These are phyloP conservation scores for Argyrosomus regius DNA, from an alignment of 2,797 vertebrate genomes.

Conservation along the genomic window DNA sequence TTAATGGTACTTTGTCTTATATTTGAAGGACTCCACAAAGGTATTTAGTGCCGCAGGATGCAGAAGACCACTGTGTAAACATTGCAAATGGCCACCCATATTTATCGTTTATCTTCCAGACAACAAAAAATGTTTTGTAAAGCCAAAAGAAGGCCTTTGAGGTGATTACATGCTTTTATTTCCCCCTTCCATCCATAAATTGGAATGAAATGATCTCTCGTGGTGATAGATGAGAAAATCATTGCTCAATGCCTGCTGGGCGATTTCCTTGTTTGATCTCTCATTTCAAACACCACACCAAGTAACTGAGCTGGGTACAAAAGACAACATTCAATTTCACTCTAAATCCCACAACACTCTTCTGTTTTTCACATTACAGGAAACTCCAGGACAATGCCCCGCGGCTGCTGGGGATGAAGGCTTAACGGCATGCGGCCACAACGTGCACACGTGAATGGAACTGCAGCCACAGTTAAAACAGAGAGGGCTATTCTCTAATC, in stretches of 20 bases:
- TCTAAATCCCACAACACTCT: conserved; percentile 66
- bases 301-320: conserved; percentile 54
- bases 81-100: conserved; percentile 50
- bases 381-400: conserved; percentile 56
- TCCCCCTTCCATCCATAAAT: conserved; percentile 75
- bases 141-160: conserved; percentile 60
- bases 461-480: conserved; percentile 42
- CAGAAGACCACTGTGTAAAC: conserved; percentile 45
- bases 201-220: conserved; percentile 78
- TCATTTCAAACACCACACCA: conserved; percentile 57
- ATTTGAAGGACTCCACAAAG: conserved; percentile 22
- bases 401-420: conserved; percentile 49
- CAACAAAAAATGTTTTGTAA: conserved; percentile 45
- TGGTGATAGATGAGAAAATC: conserved; percentile 77
- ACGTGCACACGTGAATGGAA: conserved; percentile 57
- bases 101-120: conserved; percentile 67
- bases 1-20: not conserved
- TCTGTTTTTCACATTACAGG: conserved; percentile 51
- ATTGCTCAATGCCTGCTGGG: conserved; percentile 67
- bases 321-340: conserved; percentile 73
- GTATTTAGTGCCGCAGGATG: conserved; percentile 1
- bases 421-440: conserved; percentile 45
- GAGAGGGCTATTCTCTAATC: conserved; percentile 31
- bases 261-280: conserved; percentile 70
- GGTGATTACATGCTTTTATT: conserved; percentile 76